phyloP scores from a whole-genome alignment of 2,113 vertebrate genomes.

The Rhynchomys soricoides region DNA sequence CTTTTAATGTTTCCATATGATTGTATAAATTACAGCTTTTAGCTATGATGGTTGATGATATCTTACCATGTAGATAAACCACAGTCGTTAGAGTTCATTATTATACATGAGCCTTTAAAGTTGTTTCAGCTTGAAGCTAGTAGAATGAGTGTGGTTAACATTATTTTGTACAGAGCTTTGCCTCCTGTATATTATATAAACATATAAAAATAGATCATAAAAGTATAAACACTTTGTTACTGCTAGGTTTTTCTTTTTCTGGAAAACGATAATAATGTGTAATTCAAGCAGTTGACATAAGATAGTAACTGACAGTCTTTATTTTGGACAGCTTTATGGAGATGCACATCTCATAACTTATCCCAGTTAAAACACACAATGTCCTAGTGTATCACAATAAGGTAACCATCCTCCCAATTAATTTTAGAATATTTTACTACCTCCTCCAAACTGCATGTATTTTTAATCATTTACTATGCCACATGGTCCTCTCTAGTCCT shows the following conservation, averaged over 20 bases:
- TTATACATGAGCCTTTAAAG: neutral
- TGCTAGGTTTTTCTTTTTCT: neutral
- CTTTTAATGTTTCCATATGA: constrained; percentile 13
- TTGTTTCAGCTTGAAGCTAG: constrained; percentile 29
- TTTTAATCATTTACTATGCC: neutral
- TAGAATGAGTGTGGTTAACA: neutral
- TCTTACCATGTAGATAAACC: constrained; percentile 1
- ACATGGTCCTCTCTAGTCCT: neutral
- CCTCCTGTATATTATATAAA: constrained; percentile 37
- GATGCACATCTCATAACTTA: neutral
- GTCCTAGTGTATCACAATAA: neutral
- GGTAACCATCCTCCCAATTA: neutral
- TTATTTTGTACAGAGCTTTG: neutral
- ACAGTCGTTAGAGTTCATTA: constrained; percentile 10
- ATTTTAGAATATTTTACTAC: constrained; percentile 10
- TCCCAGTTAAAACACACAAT: neutral
- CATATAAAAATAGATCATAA: neutral
- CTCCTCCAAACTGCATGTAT: neutral
- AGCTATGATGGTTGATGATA: constrained; percentile 1
- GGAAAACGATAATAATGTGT: neutral
- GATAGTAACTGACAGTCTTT: neutral
- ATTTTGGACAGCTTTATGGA: constrained; percentile 1
- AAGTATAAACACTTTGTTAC: neutral
- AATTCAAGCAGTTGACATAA: neutral
- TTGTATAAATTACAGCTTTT: constrained; percentile 18